These are phyloP conservation scores for Tipula helvola DNA, from an alignment of 2,888 invertebrate species.

Conservation along the genomic window DNA sequence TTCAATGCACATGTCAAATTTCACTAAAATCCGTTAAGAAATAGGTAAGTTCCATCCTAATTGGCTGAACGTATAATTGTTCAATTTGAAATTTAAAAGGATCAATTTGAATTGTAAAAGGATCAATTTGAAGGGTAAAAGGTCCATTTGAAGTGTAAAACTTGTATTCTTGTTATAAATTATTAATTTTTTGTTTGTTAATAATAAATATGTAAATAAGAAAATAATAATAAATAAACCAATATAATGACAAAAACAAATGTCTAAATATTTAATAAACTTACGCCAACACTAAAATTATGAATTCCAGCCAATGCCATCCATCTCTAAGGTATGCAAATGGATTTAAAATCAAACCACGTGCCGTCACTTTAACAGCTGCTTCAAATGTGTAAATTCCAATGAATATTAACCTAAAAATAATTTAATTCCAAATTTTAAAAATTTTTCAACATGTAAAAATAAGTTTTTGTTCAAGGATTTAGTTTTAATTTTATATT, in stretches of 20 bases:
- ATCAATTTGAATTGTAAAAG: too few species aligned
- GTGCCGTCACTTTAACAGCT: constrained; percentile 97
- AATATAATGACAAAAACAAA: neutral
- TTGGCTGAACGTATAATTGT: too few species aligned
- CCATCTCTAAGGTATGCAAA: constrained; percentile 99
- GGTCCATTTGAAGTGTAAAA: neutral
- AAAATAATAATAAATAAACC: neutral
- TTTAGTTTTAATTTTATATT: neutral
- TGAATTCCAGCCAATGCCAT: constrained; percentile 99
- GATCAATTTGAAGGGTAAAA: too few species aligned
- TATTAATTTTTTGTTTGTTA: constrained; percentile 10
- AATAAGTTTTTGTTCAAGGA: neutral
- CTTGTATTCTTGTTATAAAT: neutral
- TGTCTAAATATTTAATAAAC: constrained; percentile 43
- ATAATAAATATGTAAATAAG: neutral
- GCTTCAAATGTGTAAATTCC: constrained; percentile 99
- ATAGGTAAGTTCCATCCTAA: too few species aligned
- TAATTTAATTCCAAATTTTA: neutral
- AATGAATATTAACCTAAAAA: constrained; percentile 96
- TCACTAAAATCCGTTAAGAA: too few species aligned
- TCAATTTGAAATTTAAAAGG: too few species aligned
- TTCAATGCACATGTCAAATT: too few species aligned
- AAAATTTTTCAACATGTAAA: neutral
- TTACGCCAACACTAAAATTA: constrained; percentile 99
- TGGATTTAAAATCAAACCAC: constrained; percentile 98